Conservation (phyloP, 2,888 invertebrate genomes). For the Pollenia angustigena region DNA sequence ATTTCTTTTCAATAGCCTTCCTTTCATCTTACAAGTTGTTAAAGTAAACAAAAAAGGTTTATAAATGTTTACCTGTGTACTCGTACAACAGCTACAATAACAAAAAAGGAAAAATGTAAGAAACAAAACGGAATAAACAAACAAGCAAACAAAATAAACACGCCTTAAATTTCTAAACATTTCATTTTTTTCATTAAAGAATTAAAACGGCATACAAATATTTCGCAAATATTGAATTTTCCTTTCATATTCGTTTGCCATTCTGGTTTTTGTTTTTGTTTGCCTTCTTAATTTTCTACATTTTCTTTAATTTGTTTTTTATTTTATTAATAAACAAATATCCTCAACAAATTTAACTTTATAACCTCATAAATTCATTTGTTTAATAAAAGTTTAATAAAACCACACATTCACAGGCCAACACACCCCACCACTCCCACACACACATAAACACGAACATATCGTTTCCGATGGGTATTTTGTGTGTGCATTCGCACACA, state of each 20-base stretch:
- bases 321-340: conserved; percentile 47
- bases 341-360: conserved; percentile 48
- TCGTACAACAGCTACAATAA: conserved; percentile 28
- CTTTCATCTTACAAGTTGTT: conserved; percentile 68
- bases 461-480: neutral
- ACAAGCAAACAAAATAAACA: conserved; percentile 17
- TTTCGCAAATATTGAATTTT: conserved; percentile 26
- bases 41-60: conserved; percentile 62
- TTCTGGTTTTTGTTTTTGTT: conserved; percentile 22
- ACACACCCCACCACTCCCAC: neutral
- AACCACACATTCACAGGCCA: neutral
- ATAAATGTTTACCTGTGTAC: conserved; percentile 63
- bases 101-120: conserved; percentile 29
- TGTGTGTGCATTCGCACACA: neutral
- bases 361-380: conserved; percentile 53
- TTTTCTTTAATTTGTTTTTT: conserved; percentile 20
- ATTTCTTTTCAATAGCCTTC: conserved; percentile 50
- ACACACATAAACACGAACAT: neutral
- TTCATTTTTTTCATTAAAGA: conserved; percentile 41
- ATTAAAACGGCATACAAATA: conserved; percentile 17
- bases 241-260: conserved; percentile 11
- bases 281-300: neutral
- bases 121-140: conserved; percentile 24
- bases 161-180: conserved; percentile 32
- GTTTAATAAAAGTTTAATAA: conserved; percentile 21